Base-by-base conservation (phyloP, 1,140 invertebrate species). In the Antheraea pernyi region DNA sequence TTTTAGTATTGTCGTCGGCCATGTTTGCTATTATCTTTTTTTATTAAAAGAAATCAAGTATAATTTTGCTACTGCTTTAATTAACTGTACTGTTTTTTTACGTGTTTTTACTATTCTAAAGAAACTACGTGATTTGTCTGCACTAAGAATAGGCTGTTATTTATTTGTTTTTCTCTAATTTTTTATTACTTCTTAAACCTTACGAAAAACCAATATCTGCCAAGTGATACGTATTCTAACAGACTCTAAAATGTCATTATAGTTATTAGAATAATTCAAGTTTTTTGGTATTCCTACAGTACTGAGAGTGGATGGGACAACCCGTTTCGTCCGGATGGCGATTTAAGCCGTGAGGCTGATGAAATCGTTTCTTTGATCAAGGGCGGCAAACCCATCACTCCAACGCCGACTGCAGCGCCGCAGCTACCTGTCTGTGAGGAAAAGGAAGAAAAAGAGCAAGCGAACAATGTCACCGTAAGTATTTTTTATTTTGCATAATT, bases 281-380 rank as follows among this genome's bases (percentile, higher is more conserved):
- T 19, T 65, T 19, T 48, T 10, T 65, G 11, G 13, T 39, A 37
- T 19, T 22, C n/a, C n/a, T 96, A 76, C 94, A 99, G 98, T 91
- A 96, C 96, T 78, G 98, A 99, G 84, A 98, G 97, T 85, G 97
- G 97, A 62, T 98, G 98, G 95, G 98, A 99, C 91, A 99, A 99
- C 93, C 98, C 98, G 36, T 99, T 99, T 94, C 95, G 98, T 88
- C 98, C 98, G 7, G 98, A 98, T 81, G 98, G 98, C 62, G 97
- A 99, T 91, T 93, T 99, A 73, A 98, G 97, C 77, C 95, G 97
- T 81, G 98, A 99, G 92, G 98, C 98, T 18, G 98, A 99, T 87
- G 97, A 98, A 92, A 98, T 99, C 77, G 97, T 99, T 37, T 97
- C 98, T 81, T 94, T 98, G 90, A 98, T 98, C 89, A 98, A 98